phyloP scores from a whole-genome alignment of 2,113 vertebrate species.

The Ceratotherium simum region DNA sequence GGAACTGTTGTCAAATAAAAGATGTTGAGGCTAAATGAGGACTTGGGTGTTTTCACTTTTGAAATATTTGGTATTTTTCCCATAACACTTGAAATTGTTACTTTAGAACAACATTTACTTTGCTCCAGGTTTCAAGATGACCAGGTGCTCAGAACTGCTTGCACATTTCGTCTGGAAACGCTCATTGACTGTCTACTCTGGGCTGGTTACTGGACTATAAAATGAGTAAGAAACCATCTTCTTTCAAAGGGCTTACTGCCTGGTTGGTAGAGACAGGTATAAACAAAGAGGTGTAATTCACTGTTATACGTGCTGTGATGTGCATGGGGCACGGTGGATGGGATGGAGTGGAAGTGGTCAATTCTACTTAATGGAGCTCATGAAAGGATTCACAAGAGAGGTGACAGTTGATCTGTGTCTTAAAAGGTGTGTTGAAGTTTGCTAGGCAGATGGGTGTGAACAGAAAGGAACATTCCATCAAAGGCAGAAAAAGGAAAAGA shows the following conservation, averaged over 20 bases:
- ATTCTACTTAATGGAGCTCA: not conserved
- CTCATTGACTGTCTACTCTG: not conserved
- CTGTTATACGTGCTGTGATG: accelerated
- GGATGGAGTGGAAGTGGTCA: accelerated
- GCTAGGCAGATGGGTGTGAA: not conserved
- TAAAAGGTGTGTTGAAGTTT: not conserved
- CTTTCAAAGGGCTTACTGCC: not conserved
- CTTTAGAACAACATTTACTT: not conserved
- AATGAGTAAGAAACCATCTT: not conserved
- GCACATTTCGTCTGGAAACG: not conserved
- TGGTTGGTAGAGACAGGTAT: not conserved
- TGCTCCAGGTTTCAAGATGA: not conserved
- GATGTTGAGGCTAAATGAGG: not conserved
- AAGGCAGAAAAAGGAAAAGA: not conserved
- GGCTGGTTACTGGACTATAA: not conserved
- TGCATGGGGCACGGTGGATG: too few species aligned
- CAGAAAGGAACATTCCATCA: not conserved
- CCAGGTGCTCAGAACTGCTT: not conserved
- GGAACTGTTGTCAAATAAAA: not conserved
- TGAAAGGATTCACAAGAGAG: not conserved
- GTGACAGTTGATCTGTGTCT: not conserved
- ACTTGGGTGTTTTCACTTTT: not conserved
- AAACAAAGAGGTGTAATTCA: not conserved
- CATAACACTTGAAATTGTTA: not conserved
- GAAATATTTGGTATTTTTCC: not conserved